Evolutionary conservation across 2,797 vertebrate genomes (phyloP).

Genomic region (Sebastes paucispinis): DNA sequence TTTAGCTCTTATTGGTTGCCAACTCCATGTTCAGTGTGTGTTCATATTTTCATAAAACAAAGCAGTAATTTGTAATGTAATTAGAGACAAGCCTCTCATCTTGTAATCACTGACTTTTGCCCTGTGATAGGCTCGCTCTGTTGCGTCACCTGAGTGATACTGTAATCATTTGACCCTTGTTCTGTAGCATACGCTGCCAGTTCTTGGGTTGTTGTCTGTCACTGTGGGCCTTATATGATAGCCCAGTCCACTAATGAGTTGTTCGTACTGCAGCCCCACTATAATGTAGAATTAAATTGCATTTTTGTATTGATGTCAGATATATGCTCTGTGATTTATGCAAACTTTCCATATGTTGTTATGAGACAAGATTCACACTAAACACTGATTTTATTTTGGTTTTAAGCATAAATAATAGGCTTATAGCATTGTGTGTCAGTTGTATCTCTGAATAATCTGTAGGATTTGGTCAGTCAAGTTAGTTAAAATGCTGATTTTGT

Average conservation of each 20-base stretch:
- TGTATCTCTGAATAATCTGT: background rate
- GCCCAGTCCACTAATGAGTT: background rate
- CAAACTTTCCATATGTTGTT: background rate
- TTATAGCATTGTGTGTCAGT: background rate
- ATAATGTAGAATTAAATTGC: background rate
- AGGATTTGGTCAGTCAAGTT: background rate
- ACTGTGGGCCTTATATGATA: background rate
- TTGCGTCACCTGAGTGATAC: conserved; percentile 67
- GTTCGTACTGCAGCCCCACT: background rate
- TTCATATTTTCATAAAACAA: conserved; percentile 12
- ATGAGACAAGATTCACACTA: background rate
- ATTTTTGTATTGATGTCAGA: background rate
- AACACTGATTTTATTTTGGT: background rate
- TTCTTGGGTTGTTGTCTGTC: background rate
- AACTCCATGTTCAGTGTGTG: background rate
- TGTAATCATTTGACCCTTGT: conserved; percentile 70
- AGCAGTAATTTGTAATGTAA: background rate
- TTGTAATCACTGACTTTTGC: conserved; percentile 62
- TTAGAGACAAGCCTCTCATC: conserved; percentile 7
- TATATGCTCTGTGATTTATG: background rate
- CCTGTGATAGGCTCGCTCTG: conserved; percentile 45
- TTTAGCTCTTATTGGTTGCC: background rate
- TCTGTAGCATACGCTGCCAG: conserved; percentile 22
- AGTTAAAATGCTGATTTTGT: background rate
- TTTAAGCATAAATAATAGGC: background rate